Evolutionary conservation across 92 coral and sea anemone species (phyloP).

Genomic region (Phenganax subtilis): DNA sequence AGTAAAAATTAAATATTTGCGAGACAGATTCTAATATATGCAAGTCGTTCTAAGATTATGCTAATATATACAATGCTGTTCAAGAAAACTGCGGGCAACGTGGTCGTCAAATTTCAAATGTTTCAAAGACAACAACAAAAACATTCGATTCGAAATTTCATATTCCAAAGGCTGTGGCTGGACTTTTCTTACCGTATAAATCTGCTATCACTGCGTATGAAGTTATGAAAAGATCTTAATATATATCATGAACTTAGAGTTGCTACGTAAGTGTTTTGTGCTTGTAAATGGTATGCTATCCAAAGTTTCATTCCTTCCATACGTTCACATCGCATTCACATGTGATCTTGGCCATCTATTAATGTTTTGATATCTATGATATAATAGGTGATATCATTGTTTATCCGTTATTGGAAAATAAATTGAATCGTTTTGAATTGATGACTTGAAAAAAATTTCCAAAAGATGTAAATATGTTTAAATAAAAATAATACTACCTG

Average conservation of each 20-base stretch:
- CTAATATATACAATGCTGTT: neutral
- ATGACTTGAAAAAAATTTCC: no score
- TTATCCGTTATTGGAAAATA: no score
- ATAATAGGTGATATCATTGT: no score
- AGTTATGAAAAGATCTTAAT: neutral
- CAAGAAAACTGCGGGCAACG: slow-evolving; percentile 40
- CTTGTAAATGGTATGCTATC: neutral
- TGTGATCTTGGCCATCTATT: no score
- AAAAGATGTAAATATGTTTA: no score
- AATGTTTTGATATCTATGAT: no score
- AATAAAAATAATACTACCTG: no score
- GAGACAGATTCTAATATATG: neutral
- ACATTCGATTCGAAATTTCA: neutral
- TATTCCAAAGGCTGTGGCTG: neutral
- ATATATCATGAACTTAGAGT: slow-evolving; percentile 76
- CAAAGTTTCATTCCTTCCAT: neutral
- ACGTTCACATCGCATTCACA: neutral
- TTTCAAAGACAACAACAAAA: neutral
- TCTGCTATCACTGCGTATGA: neutral
- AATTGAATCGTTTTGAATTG: no score
- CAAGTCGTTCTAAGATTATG: neutral
- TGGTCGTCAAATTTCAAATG: neutral
- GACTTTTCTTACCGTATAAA: neutral
- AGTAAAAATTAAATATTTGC: neutral
- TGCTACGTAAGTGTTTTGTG: slow-evolving; percentile 74